Percentiles rank a stretch among this genome's conserved stretches.
phyloP scores from a whole-genome alignment of 1,140 invertebrate species.

The Phymorhynchus buccinoides region DNA sequence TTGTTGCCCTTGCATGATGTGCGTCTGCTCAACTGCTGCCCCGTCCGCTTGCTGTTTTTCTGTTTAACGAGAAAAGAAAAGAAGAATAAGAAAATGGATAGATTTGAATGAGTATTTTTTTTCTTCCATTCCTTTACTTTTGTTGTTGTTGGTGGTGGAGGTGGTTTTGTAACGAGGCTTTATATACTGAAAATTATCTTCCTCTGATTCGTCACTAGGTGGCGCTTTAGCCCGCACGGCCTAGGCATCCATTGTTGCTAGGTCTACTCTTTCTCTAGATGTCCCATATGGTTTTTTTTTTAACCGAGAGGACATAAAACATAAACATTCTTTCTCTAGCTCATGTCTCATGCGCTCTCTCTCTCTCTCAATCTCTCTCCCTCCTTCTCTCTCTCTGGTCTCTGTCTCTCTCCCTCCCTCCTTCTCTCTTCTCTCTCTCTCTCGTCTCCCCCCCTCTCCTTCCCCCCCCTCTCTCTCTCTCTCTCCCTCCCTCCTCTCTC shows the following conservation, averaged over 20 bases:
- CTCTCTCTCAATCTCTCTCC: too few relatives aligned
- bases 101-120: neutral
- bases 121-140: neutral
- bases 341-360: too few relatives aligned
- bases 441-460: too few relatives aligned
- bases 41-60: conserved; percentile 40
- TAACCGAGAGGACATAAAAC: too few relatives aligned
- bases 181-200: neutral
- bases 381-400: neutral
- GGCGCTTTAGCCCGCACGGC: too few relatives aligned
- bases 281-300: too few relatives aligned
- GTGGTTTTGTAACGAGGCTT: neutral
- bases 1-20: conserved; percentile 27
- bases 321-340: too few relatives aligned
- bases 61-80: neutral
- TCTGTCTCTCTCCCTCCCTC: neutral
- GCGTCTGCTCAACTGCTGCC: conserved; percentile 5
- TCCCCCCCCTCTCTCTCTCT: too few relatives aligned
- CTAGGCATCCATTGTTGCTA: neutral
- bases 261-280: too few relatives aligned
- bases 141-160: neutral
- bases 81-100: neutral
- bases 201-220: neutral
- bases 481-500: neutral
- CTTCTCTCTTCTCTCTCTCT: neutral